Percentiles rank a stretch among this genome's conserved stretches.
phyloP scores from a whole-genome alignment of 1,140 invertebrate genomes.

The Drosophila equinoxialis region DNA sequence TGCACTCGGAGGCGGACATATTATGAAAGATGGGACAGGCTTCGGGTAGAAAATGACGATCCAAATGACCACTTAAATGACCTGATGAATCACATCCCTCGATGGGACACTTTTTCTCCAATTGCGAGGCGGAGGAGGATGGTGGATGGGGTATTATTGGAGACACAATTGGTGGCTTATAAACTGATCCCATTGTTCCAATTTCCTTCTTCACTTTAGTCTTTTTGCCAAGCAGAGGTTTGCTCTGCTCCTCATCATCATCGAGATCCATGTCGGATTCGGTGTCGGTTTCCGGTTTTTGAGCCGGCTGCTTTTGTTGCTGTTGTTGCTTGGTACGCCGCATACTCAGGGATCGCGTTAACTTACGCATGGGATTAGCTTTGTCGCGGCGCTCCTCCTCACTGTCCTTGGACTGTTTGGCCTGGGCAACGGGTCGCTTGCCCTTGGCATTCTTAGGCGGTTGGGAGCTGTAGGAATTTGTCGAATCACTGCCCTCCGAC shows the following conservation, averaged over 20 bases:
- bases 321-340: slow-evolving; percentile 85
- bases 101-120: slow-evolving; percentile 92
- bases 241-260: slow-evolving; percentile 84
- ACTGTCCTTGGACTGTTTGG: slow-evolving; percentile 39
- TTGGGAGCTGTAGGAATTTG: slow-evolving; percentile 70
- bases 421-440: slow-evolving; percentile 14
- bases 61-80: slow-evolving; percentile 92
- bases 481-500: slow-evolving; percentile 70
- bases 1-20: slow-evolving; percentile 91
- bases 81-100: slow-evolving; percentile 94
- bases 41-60: slow-evolving; percentile 93
- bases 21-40: slow-evolving; percentile 96
- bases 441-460: slow-evolving; percentile 43
- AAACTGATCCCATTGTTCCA: slow-evolving; percentile 22
- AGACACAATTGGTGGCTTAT: slow-evolving; percentile 20
- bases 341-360: slow-evolving; percentile 84
- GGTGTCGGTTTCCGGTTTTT: slow-evolving; percentile 75
- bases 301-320: slow-evolving; percentile 50
- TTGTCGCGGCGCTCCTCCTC: slow-evolving; percentile 62
- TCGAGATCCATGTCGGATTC: slow-evolving; percentile 83
- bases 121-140: slow-evolving; percentile 83
- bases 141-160: slow-evolving; percentile 82
- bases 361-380: slow-evolving; percentile 83
- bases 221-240: slow-evolving; percentile 85
- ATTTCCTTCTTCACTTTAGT: slow-evolving; percentile 75